A percentile compares a stretch with the other conserved stretches of the same genome.
These are phyloP conservation scores for Thaleichthys pacificus DNA, from an alignment of 2,797 vertebrate species.

Conservation along the genomic window DNA sequence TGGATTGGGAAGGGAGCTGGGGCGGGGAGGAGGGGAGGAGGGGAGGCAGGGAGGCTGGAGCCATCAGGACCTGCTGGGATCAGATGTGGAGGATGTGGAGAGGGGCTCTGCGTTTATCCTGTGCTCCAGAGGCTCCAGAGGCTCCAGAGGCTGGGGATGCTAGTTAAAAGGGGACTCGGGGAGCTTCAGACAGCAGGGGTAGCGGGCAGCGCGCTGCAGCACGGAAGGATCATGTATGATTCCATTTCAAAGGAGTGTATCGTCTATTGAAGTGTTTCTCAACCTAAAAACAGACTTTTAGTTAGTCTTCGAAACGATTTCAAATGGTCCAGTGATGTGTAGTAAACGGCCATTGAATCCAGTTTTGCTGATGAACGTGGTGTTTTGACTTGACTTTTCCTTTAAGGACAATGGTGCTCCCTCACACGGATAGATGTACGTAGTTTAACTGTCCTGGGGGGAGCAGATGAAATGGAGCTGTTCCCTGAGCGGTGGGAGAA, in stretches of 20 bases:
- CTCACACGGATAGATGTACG: too few relatives aligned
- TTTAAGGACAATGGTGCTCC: too few relatives aligned
- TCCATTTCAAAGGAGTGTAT: too few relatives aligned
- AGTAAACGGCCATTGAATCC: not conserved
- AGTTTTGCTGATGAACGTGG: too few relatives aligned
- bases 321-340: not conserved
- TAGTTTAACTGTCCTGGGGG: too few relatives aligned
- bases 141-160: too few relatives aligned
- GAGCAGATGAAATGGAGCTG: too few relatives aligned
- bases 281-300: not conserved
- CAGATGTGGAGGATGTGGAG: slow-evolving; percentile 50
- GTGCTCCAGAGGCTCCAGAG: slow-evolving; percentile 25
- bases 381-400: too few relatives aligned
- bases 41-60: not conserved
- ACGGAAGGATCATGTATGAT: slow-evolving; percentile 52
- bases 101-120: slow-evolving; percentile 63
- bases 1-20: slow-evolving; percentile 58
- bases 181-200: too few relatives aligned
- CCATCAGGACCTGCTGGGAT: slow-evolving; percentile 49
- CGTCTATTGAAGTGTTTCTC: too few relatives aligned
- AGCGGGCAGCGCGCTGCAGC: slow-evolving; percentile 28
- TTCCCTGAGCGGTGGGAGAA: too few relatives aligned
- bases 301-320: not conserved
- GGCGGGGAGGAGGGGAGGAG: slow-evolving; percentile 13
- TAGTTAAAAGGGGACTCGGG: too few relatives aligned